These are phyloP conservation scores for Bujurquina vittata DNA, from an alignment of 2,113 vertebrate genomes.

Conservation along the genomic window DNA sequence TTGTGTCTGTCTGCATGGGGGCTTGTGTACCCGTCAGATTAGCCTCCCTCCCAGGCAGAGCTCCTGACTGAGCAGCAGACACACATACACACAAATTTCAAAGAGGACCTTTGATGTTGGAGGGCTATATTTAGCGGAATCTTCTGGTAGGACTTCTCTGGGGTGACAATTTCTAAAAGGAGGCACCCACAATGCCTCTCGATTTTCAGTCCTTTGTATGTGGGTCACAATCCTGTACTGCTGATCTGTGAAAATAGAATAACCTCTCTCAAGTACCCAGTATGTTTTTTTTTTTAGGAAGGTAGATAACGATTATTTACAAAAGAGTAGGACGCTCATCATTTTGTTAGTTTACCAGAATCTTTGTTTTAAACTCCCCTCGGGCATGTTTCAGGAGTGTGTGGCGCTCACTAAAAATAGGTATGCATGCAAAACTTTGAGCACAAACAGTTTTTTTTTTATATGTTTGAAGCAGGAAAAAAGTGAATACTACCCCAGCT, in stretches of 20 bases:
- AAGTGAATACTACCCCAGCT: background rate
- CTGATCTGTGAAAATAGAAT: background rate
- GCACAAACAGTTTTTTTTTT: slow-evolving; percentile 13
- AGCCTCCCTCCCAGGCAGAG: slow-evolving; percentile 44
- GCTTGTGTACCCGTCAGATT: slow-evolving; percentile 58
- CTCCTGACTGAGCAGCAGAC: slow-evolving; percentile 31
- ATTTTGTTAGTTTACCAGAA: background rate
- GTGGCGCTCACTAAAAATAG: slow-evolving; percentile 38
- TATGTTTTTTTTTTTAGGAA: background rate
- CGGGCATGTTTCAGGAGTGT: slow-evolving; percentile 43
- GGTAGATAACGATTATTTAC: background rate
- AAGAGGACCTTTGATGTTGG: slow-evolving; percentile 74
- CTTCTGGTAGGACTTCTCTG: slow-evolving; percentile 63
- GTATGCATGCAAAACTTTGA: background rate
- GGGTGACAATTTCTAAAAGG: slow-evolving; percentile 60
- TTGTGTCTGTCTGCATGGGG: slow-evolving; percentile 51
- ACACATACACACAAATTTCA: slow-evolving; percentile 54
- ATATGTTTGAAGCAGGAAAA: background rate
- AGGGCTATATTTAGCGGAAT: slow-evolving; percentile 69
- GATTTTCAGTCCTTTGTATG: slow-evolving; percentile 29
- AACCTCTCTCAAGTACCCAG: background rate
- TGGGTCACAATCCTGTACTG: slow-evolving; percentile 46
- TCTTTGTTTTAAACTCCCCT: background rate
- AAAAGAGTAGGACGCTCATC: slow-evolving; percentile 7
- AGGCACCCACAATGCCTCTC: slow-evolving; percentile 49